phyloP scores from a whole-genome alignment of 2,888 invertebrate species.

The Camptogramma bilineatum region DNA sequence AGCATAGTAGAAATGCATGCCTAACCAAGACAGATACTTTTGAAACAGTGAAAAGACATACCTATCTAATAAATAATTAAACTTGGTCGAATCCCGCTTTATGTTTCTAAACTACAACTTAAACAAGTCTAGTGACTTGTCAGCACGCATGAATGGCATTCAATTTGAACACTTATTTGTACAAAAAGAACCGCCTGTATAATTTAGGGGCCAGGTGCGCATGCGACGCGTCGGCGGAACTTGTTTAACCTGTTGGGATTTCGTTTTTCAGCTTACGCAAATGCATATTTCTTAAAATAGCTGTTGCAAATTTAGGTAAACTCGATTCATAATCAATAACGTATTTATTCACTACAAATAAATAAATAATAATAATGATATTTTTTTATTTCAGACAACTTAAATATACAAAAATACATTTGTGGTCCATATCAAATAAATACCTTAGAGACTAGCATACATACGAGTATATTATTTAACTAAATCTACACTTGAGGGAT shows the following conservation, averaged over 20 bases:
- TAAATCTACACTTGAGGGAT: too few relatives aligned
- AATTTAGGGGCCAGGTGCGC: slow-evolving; percentile 39
- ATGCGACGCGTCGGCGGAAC: slow-evolving; percentile 32
- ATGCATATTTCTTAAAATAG: slow-evolving; percentile 14
- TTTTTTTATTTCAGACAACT: too few relatives aligned
- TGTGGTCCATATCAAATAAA: too few relatives aligned
- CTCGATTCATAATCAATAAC: not conserved
- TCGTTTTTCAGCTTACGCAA: slow-evolving; percentile 11
- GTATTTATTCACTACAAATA: too few relatives aligned
- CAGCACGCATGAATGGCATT: slow-evolving; percentile 63
- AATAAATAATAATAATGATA: too few relatives aligned
- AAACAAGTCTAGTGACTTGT: slow-evolving; percentile 44
- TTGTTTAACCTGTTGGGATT: slow-evolving; percentile 31
- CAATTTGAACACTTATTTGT: slow-evolving; percentile 62
- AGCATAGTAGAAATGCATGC: too few relatives aligned
- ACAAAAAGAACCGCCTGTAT: slow-evolving; percentile 51
- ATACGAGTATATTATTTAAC: too few relatives aligned
- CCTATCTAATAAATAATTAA: too few relatives aligned
- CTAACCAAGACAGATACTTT: too few relatives aligned
- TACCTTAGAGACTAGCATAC: too few relatives aligned
- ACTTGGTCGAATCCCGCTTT: not conserved
- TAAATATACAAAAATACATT: too few relatives aligned
- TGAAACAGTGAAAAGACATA: too few relatives aligned
- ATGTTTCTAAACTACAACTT: not conserved
- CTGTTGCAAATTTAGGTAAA: slow-evolving; percentile 6